Evolutionary conservation across 2,113 vertebrate genomes (phyloP).

Genomic region (Ibidorhyncha struthersii): DNA sequence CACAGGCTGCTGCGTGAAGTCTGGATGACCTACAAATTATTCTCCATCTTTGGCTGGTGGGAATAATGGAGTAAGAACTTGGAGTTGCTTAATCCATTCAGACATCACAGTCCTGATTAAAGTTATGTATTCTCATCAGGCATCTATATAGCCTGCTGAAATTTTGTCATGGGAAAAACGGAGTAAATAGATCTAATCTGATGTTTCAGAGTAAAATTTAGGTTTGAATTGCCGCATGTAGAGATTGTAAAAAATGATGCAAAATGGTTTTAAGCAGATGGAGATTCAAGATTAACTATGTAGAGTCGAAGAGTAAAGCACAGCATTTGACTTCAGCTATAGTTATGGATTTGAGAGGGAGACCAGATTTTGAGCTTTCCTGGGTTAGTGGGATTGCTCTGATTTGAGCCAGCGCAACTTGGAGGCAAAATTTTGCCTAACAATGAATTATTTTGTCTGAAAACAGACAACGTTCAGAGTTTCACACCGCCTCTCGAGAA

Average conservation of each 20-base stretch:
- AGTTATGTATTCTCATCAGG: accelerated
- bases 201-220: neutral
- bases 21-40: neutral
- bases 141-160: neutral
- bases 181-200: neutral
- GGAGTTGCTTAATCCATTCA: neutral
- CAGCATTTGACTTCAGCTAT: neutral
- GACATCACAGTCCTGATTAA: accelerated
- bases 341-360: neutral
- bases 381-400: neutral
- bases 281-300: neutral
- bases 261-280: neutral
- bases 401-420: neutral
- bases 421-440: neutral
- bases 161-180: too few relatives aligned
- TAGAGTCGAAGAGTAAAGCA: accelerated
- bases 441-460: neutral
- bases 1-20: neutral
- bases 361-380: neutral
- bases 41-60: neutral
- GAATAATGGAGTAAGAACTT: neutral
- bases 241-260: neutral
- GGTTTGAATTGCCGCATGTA: neutral
- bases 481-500: accelerated
- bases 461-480: neutral